Conservation (phyloP, 1,140 invertebrate species). For the Listronotus bonariensis region DNA sequence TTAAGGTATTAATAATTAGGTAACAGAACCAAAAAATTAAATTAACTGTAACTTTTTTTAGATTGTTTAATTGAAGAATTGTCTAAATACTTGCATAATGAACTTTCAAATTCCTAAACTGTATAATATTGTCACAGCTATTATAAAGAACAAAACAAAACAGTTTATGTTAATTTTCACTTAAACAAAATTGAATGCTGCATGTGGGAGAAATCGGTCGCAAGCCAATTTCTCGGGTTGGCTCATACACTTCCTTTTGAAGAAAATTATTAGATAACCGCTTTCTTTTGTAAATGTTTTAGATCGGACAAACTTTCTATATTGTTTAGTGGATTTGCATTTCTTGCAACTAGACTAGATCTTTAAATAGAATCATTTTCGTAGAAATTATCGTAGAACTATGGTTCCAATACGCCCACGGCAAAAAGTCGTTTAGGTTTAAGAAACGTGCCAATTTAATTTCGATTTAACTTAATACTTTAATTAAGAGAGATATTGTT, state of each 20-base stretch:
- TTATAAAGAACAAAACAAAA: constrained; percentile 14
- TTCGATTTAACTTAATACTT: too few relatives aligned
- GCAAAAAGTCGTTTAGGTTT: constrained; percentile 12
- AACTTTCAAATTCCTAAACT: constrained; percentile 18
- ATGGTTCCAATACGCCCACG: constrained; percentile 15
- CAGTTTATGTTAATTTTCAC: constrained; percentile 26
- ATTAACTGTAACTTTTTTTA: too few relatives aligned
- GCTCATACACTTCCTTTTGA: constrained; percentile 27
- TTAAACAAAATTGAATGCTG: constrained; percentile 23
- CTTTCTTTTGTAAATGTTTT: constrained; percentile 24
- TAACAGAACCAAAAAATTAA: too few relatives aligned
- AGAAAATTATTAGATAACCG: constrained; percentile 27
- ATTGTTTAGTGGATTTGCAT: constrained; percentile 26
- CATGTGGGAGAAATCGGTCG: constrained; percentile 26
- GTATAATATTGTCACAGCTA: constrained; percentile 9
- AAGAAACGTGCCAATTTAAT: neutral
- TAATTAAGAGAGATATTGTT: too few relatives aligned
- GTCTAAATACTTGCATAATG: constrained; percentile 14
- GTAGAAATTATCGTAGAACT: constrained; percentile 19
- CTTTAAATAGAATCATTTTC: constrained; percentile 23
- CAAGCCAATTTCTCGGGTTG: constrained; percentile 25
- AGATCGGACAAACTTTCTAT: constrained; percentile 23
- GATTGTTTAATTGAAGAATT: neutral
- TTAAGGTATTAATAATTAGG: too few relatives aligned
- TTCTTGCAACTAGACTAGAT: constrained; percentile 22